Evolutionary conservation across 1,140 invertebrate genomes (phyloP).

Genomic region (Neotoxoptera formosana): DNA sequence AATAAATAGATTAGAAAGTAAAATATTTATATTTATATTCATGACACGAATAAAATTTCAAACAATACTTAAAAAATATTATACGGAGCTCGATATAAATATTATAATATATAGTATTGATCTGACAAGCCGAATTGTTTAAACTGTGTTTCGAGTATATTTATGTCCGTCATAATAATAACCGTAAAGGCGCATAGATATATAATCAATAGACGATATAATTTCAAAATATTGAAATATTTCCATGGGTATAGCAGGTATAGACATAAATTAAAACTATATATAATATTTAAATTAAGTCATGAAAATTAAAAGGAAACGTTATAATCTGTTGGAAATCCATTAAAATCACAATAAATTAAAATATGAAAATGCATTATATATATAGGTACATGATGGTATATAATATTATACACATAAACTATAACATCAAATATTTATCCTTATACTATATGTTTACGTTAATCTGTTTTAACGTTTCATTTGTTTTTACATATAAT

Average conservation of each 20-base stretch:
- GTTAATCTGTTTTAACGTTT: slow-evolving; percentile 33
- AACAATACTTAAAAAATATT: neutral
- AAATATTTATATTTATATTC: neutral
- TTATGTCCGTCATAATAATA: neutral
- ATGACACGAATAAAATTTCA: neutral
- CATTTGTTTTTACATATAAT: slow-evolving; percentile 28
- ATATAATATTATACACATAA: neutral
- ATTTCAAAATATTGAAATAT: neutral
- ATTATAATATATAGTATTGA: neutral
- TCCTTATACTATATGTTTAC: slow-evolving; percentile 1
- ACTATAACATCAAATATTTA: slow-evolving; percentile 9
- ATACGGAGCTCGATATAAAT: neutral
- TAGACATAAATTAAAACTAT: slow-evolving; percentile 10
- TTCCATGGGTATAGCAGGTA: neutral
- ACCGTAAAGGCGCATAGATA: neutral
- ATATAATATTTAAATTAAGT: neutral
- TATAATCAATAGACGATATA: neutral
- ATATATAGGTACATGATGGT: neutral
- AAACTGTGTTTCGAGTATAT: neutral
- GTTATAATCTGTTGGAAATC: slow-evolving; percentile 21
- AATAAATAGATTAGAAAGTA: slow-evolving; percentile 5
- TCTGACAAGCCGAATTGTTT: slow-evolving; percentile 10
- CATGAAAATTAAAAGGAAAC: slow-evolving; percentile 21
- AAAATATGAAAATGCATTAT: neutral
- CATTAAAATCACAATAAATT: slow-evolving; percentile 33